A percentile compares a stretch with the other conserved stretches of the same genome.
These are phyloP conservation scores for Brienomyrus brachyistius DNA, from an alignment of 2,113 vertebrate species.

Conservation along the genomic window DNA sequence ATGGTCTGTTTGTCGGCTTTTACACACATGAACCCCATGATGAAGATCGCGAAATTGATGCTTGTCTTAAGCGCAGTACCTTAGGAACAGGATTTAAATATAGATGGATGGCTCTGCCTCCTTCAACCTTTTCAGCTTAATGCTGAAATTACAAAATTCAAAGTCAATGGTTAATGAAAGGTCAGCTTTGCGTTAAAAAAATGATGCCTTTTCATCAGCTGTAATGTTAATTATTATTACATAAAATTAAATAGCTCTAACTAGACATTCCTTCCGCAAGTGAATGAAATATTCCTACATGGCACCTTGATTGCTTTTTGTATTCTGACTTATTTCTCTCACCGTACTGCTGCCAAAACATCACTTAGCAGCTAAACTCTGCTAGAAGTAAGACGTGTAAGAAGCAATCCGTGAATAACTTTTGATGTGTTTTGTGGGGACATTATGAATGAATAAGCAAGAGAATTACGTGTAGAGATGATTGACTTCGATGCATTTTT, in stretches of 20 bases:
- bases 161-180: background rate
- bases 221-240: background rate
- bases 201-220: background rate
- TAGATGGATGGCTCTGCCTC: background rate
- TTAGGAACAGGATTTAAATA: background rate
- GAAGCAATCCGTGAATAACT: background rate
- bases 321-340: background rate
- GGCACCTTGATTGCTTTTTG: background rate
- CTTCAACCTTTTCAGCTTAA: background rate
- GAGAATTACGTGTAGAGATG: too few species aligned
- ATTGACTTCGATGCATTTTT: too few species aligned
- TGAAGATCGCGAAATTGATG: background rate
- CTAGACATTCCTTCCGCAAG: background rate
- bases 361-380: background rate
- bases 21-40: background rate
- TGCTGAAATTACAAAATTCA: too few species aligned
- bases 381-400: background rate
- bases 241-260: background rate
- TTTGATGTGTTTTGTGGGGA: background rate
- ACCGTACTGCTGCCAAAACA: background rate
- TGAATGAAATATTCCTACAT: background rate
- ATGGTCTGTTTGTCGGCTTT: background rate
- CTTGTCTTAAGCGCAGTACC: background rate
- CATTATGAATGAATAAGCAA: background rate
- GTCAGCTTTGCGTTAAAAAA: background rate